Conservation (phyloP, 2,113 vertebrate species). For the Brachypodius melanocephalos region DNA sequence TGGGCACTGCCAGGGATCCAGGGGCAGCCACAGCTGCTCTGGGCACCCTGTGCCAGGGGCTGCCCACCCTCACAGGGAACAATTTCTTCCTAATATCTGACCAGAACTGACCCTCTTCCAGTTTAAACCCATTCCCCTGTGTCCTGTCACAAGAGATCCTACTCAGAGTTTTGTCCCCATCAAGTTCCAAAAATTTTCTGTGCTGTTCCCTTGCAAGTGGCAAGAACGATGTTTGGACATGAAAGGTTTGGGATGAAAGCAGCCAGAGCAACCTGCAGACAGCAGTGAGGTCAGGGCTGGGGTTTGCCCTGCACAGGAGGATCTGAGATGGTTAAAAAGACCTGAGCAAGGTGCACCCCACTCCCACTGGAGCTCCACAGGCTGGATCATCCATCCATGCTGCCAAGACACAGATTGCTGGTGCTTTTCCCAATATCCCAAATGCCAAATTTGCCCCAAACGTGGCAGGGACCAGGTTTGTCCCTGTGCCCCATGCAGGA, state of each 20-base stretch:
- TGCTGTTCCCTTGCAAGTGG: not conserved
- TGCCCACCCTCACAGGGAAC: rapidly evolving
- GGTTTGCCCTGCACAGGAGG: not conserved
- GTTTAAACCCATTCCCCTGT: not conserved
- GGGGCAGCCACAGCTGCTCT: not conserved
- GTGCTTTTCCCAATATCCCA: not conserved
- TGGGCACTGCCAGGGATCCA: not conserved
- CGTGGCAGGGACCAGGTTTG: not conserved
- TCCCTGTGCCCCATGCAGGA: not conserved
- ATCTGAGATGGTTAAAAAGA: not conserved
- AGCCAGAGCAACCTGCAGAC: not conserved
- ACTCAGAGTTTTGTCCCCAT: not conserved
- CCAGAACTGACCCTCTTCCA: not conserved
- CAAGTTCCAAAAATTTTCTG: not conserved
- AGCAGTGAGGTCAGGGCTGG: not conserved
- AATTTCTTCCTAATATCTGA: rapidly evolving
- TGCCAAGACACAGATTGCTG: not conserved
- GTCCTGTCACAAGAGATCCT: not conserved
- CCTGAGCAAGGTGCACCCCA: too few species aligned
- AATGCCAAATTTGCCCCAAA: not conserved
- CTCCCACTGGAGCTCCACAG: not conserved
- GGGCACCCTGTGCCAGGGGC: not conserved
- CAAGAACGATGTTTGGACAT: rapidly evolving
- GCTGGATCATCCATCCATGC: not conserved
- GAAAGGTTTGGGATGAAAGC: not conserved